phyloP scores from a whole-genome alignment of 2,888 invertebrate genomes.

The Coenonympha glycerion region DNA sequence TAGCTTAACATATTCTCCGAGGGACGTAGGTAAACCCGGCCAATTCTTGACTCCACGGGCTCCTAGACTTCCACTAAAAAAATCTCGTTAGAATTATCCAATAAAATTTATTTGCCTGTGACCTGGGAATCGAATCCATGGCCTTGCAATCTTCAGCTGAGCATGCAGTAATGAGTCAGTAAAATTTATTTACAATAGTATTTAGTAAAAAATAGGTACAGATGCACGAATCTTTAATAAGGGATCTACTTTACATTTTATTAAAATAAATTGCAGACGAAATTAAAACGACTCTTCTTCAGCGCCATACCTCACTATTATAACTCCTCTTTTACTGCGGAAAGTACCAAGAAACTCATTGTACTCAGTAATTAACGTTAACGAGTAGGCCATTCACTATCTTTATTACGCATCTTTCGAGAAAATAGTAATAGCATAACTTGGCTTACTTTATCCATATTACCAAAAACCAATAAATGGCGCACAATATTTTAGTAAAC shows the following conservation, averaged over 20 bases:
- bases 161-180: too few relatives aligned
- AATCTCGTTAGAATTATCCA: too few relatives aligned
- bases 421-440: neutral
- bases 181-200: too few relatives aligned
- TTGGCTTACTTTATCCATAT: neutral
- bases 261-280: neutral
- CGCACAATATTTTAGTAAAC: too few relatives aligned
- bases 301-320: neutral
- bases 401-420: constrained; percentile 2
- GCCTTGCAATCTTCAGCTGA: too few relatives aligned
- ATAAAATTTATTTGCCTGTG: too few relatives aligned
- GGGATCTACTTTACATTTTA: neutral
- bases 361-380: constrained; percentile 7
- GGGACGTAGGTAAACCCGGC: too few relatives aligned
- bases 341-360: constrained; percentile 9
- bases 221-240: neutral
- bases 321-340: constrained; percentile 2
- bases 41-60: too few relatives aligned
- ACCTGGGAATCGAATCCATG: too few relatives aligned
- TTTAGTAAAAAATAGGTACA: too few relatives aligned
- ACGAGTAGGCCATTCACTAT: constrained; percentile 6
- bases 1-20: too few relatives aligned
- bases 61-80: too few relatives aligned
- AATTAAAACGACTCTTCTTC: neutral
- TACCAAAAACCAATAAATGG: neutral